Percentiles rank a stretch among this genome's conserved stretches.
These are phyloP conservation scores for Ctenicera cuprea DNA, from an alignment of 2,888 invertebrate species.

Conservation along the genomic window DNA sequence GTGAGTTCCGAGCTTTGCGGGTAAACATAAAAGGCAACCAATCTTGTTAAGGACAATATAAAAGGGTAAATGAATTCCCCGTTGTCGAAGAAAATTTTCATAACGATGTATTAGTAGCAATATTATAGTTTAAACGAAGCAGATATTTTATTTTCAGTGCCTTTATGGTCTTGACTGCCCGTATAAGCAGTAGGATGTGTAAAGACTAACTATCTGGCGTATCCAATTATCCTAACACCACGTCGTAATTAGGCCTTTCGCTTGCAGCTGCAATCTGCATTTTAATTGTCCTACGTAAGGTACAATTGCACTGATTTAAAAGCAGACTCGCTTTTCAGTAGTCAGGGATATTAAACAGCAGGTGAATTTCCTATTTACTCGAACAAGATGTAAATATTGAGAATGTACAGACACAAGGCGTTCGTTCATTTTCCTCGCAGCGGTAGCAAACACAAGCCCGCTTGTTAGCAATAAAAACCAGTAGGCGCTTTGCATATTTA, in stretches of 20 bases:
- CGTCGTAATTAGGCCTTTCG: constrained; percentile 31
- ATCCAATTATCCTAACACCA: constrained; percentile 41
- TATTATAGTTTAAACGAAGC: constrained; percentile 25
- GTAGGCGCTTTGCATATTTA: constrained; percentile 35
- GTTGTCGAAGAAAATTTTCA: constrained; percentile 22
- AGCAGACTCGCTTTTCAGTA: constrained; percentile 20
- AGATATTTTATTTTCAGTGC: constrained; percentile 33
- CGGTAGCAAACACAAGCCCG: constrained; percentile 32
- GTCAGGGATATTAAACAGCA: constrained; percentile 42
- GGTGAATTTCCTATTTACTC: constrained; percentile 42
- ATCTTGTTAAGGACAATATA: constrained; percentile 20
- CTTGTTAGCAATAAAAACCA: constrained; percentile 39
- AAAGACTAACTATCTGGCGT: constrained; percentile 24
- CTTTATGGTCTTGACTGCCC: constrained; percentile 29
- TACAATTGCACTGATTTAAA: constrained; percentile 21
- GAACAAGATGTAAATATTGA: constrained; percentile 38
- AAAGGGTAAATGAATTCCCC: constrained; percentile 7
- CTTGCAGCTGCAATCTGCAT: constrained; percentile 37
- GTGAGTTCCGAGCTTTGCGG: neutral
- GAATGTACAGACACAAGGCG: constrained; percentile 16
- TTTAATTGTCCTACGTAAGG: constrained; percentile 26
- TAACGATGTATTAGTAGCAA: constrained; percentile 33
- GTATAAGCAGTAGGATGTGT: constrained; percentile 37
- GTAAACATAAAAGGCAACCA: constrained; percentile 4
- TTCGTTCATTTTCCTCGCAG: constrained; percentile 42